Evolutionary conservation across 2,888 invertebrate genomes (phyloP).

Genomic region (Congeria kusceri): DNA sequence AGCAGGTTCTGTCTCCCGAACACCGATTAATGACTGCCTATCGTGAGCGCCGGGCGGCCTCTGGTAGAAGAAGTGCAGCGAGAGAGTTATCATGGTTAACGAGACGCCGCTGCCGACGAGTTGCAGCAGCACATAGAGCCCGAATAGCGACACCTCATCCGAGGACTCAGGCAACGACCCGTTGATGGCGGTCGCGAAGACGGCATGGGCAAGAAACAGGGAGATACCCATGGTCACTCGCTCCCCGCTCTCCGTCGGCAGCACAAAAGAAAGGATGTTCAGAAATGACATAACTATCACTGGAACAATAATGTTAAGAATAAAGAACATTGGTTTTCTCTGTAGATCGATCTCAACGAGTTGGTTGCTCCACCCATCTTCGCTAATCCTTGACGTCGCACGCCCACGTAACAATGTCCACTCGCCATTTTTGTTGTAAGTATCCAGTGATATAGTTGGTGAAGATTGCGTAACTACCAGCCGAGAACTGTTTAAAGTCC

Average conservation of each 20-base stretch:
- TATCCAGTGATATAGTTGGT: slow-evolving; percentile 1
- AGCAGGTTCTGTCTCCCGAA: too few relatives aligned
- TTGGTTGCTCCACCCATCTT: not conserved
- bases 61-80: slow-evolving; percentile 38
- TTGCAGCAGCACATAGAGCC: slow-evolving; percentile 61
- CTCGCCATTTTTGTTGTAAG: slow-evolving; percentile 39
- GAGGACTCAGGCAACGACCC: slow-evolving; percentile 65
- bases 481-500: slow-evolving; percentile 43
- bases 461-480: slow-evolving; percentile 11
- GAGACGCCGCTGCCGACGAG: slow-evolving; percentile 60
- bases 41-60: too few relatives aligned
- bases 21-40: too few relatives aligned
- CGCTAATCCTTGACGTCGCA: not conserved
- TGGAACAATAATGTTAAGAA: slow-evolving; percentile 40
- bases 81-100: slow-evolving; percentile 60
- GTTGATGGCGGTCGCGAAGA: slow-evolving; percentile 63
- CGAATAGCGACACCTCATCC: slow-evolving; percentile 57
- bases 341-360: slow-evolving; percentile 7
- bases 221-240: slow-evolving; percentile 53
- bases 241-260: slow-evolving; percentile 50
- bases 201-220: slow-evolving; percentile 63
- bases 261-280: slow-evolving; percentile 42
- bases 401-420: slow-evolving; percentile 19
- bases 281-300: slow-evolving; percentile 40
- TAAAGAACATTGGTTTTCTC: slow-evolving; percentile 38